Conservation (phyloP, 2,113 vertebrate genomes). For the Dicaeum eximium region DNA sequence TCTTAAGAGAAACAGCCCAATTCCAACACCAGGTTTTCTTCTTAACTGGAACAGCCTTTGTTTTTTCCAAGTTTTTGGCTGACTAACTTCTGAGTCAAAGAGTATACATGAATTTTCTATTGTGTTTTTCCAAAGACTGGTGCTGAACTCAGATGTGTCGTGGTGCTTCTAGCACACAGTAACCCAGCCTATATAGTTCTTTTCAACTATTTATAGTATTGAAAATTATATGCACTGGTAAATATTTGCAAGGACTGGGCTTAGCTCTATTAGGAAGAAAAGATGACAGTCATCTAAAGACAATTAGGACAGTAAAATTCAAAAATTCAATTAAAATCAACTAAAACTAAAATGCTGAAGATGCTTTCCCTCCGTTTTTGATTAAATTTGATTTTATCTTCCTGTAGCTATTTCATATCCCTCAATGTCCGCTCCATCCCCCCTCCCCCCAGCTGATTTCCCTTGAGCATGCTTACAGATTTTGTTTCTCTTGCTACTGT, state of each 20-base stretch:
- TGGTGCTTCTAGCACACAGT: not conserved
- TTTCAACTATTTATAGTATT: not conserved
- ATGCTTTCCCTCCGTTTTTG: not conserved
- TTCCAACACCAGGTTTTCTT: not conserved
- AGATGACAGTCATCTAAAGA: not conserved
- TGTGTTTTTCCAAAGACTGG: not conserved
- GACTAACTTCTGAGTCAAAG: not conserved
- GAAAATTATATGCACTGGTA: not conserved
- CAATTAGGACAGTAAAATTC: not conserved
- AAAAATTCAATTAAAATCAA: not conserved
- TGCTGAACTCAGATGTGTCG: not conserved
- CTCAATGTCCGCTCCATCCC: fast-evolving
- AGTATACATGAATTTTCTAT: not conserved
- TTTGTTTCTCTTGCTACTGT: not conserved
- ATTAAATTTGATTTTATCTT: not conserved
- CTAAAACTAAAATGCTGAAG: not conserved
- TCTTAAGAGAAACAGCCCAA: not conserved
- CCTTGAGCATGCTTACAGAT: not conserved
- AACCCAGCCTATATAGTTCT: not conserved
- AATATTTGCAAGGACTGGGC: not conserved
- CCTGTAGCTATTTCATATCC: not conserved
- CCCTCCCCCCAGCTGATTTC: not conserved
- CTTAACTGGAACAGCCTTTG: not conserved
- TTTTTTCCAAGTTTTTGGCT: not conserved
- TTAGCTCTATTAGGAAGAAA: not conserved